phyloP scores from a whole-genome alignment of 2,888 invertebrate genomes.

The Amitus sp. region DNA sequence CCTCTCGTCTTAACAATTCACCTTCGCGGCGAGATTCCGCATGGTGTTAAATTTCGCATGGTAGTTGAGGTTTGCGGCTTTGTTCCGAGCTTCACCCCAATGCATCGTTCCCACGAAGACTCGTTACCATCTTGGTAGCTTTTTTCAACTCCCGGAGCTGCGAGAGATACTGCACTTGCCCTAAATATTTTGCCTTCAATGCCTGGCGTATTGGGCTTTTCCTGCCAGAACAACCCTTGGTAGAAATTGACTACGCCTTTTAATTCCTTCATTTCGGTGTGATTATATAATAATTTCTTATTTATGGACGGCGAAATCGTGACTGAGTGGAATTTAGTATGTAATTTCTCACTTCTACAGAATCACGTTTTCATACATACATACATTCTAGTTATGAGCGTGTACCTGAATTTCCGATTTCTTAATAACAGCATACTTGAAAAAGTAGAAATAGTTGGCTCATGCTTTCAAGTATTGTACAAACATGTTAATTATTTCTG shows the following conservation, averaged over 20 bases:
- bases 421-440: too few relatives aligned
- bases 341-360: too few relatives aligned
- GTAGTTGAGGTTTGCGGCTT: constrained; percentile 58
- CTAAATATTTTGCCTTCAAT: constrained; percentile 7
- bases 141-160: constrained; percentile 9
- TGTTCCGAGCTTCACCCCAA: constrained; percentile 49
- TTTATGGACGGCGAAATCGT: too few relatives aligned
- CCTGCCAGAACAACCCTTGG: background rate
- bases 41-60: constrained; percentile 61
- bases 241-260: background rate
- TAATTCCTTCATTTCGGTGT: too few relatives aligned
- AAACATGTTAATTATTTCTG: constrained; percentile 15
- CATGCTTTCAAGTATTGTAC: too few relatives aligned
- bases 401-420: too few relatives aligned
- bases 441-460: too few relatives aligned
- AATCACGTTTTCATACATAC: too few relatives aligned
- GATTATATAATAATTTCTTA: too few relatives aligned
- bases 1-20: constrained; percentile 6
- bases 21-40: constrained; percentile 19
- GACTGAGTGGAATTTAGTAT: too few relatives aligned
- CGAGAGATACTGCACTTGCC: constrained; percentile 8
- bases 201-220: background rate
- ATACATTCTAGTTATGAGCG: too few relatives aligned
- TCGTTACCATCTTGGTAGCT: constrained; percentile 22
- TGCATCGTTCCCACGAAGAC: constrained; percentile 38